Percentiles rank a stretch among this genome's conserved stretches.
Evolutionary conservation across 2,888 invertebrate species (phyloP).

Genomic region (Pterostichus niger): DNA sequence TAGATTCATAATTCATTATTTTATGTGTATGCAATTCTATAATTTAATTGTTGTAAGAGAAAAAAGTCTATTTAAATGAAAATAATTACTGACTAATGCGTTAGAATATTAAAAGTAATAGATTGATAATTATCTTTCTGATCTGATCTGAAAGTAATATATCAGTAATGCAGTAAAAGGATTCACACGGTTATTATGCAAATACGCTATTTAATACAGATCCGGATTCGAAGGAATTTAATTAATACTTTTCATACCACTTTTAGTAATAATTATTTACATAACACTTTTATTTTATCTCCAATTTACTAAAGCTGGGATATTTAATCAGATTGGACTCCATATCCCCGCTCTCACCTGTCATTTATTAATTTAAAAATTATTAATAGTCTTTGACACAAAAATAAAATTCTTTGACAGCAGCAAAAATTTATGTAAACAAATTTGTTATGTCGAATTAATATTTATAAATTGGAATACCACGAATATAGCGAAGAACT

Average conservation of each 20-base stretch:
- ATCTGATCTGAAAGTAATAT: constrained; percentile 6
- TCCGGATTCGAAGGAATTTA: constrained; percentile 4
- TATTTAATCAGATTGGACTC: too few relatives aligned
- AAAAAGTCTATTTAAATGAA: constrained; percentile 37
- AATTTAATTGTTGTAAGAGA: constrained; percentile 1
- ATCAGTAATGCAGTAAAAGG: constrained; percentile 48
- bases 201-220: constrained; percentile 24
- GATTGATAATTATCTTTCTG: constrained; percentile 25
- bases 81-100: constrained; percentile 12
- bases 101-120: constrained; percentile 26
- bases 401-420: too few relatives aligned
- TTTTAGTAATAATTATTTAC: too few relatives aligned
- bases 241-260: neutral
- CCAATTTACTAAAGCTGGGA: too few relatives aligned
- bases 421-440: too few relatives aligned
- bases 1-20: constrained; percentile 32
- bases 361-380: too few relatives aligned
- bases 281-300: too few relatives aligned
- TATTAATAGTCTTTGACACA: too few relatives aligned
- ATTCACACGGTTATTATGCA: constrained; percentile 44
- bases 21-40: constrained; percentile 21
- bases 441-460: too few relatives aligned
- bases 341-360: too few relatives aligned
- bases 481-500: too few relatives aligned
- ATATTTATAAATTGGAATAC: too few relatives aligned